phyloP scores from a whole-genome alignment of 2,888 invertebrate genomes.

The Amphipyra tragopoginis region DNA sequence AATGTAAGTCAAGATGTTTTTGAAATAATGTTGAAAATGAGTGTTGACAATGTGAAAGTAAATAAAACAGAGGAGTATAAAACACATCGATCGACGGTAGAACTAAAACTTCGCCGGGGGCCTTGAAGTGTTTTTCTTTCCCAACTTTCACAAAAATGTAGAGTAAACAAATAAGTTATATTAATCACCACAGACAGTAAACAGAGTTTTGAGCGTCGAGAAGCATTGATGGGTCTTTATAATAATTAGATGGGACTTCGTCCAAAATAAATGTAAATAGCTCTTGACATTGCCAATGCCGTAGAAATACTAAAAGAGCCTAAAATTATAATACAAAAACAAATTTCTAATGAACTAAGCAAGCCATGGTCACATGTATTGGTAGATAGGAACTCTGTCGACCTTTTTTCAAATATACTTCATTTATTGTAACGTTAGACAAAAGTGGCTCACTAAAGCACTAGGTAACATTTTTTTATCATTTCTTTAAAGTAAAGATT shows the following conservation, averaged over 20 bases:
- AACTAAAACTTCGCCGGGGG: constrained; percentile 37
- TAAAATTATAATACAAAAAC: too few species aligned
- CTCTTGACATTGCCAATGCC: background rate
- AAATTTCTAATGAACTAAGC: too few species aligned
- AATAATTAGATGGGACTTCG: background rate
- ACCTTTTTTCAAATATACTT: too few species aligned
- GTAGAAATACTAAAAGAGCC: background rate
- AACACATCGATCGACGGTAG: constrained; percentile 17
- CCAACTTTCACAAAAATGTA: constrained; percentile 56
- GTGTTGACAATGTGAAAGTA: constrained; percentile 49
- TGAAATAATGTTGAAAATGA: background rate
- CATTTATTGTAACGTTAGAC: too few species aligned
- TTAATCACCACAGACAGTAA: constrained; percentile 3
- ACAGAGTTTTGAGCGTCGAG: background rate
- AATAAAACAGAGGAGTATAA: constrained; percentile 21
- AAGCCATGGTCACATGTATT: too few species aligned
- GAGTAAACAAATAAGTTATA: constrained; percentile 27
- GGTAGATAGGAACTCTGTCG: too few species aligned
- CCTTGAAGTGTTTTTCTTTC: constrained; percentile 47
- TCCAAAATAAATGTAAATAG: background rate
- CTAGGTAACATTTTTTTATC: too few species aligned
- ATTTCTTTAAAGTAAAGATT: too few species aligned
- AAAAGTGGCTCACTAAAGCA: too few species aligned
- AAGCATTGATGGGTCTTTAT: background rate
- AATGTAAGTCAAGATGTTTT: background rate